phyloP scores from a whole-genome alignment of 2,888 invertebrate species.

The Diachrysia chrysitis region DNA sequence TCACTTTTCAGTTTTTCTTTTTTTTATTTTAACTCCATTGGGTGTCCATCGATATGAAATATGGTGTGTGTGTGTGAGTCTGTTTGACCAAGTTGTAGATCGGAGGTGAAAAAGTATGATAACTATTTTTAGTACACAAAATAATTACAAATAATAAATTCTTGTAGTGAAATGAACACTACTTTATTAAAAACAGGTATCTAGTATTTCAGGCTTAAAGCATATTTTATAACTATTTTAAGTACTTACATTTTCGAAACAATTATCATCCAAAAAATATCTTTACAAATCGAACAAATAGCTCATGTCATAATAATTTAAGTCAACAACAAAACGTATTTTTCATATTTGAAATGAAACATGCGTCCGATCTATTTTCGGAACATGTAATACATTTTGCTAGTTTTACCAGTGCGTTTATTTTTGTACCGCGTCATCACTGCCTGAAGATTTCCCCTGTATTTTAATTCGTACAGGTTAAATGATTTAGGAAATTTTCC shows the following conservation, averaged over 20 bases:
- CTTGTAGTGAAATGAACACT: no score
- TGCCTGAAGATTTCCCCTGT: conserved; percentile 21
- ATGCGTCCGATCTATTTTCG: conserved; percentile 44
- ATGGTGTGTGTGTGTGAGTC: no score
- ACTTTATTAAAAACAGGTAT: no score
- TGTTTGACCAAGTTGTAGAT: no score
- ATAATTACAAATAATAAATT: no score
- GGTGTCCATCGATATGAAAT: no score
- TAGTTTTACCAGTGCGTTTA: conserved; percentile 41
- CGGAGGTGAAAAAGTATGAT: no score
- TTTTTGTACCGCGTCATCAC: conserved; percentile 41
- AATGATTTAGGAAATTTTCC: conserved; percentile 17
- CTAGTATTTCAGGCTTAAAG: no score
- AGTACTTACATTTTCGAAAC: background rate
- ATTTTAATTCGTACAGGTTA: conserved; percentile 43
- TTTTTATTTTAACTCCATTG: no score
- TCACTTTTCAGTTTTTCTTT: no score
- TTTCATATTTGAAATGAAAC: conserved; percentile 44
- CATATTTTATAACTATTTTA: no score
- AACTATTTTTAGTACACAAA: no score
- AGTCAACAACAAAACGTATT: conserved; percentile 52
- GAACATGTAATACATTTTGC: conserved; percentile 44
- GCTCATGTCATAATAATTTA: conserved; percentile 35
- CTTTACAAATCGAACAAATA: conserved; percentile 11
- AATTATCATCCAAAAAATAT: background rate